phyloP scores from a whole-genome alignment of 2,797 vertebrate species.

The Psittacula derbiana region DNA sequence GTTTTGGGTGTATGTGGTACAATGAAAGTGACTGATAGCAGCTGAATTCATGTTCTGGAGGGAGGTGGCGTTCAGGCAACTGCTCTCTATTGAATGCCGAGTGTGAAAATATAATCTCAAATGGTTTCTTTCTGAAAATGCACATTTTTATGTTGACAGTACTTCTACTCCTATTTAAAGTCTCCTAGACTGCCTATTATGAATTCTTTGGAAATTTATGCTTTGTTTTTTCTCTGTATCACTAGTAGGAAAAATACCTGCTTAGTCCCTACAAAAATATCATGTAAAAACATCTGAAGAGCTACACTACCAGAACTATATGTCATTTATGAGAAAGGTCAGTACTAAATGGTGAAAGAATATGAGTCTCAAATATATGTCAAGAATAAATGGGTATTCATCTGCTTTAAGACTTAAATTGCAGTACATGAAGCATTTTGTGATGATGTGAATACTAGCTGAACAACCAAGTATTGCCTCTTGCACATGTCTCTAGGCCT shows the following conservation, averaged over 20 bases:
- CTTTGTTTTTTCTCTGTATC: neutral
- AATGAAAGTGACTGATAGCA: neutral
- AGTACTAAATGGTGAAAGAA: neutral
- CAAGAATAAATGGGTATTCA: neutral
- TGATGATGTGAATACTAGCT: neutral
- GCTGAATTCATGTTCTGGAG: neutral
- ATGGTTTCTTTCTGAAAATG: neutral
- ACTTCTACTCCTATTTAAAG: neutral
- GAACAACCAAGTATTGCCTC: neutral
- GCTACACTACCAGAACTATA: neutral
- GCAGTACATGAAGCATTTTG: neutral
- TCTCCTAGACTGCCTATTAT: neutral
- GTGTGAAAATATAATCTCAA: neutral
- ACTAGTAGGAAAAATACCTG: neutral
- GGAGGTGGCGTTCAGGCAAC: neutral
- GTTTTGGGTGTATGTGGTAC: neutral
- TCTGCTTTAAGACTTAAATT: neutral
- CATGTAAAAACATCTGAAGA: neutral
- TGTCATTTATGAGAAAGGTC: neutral
- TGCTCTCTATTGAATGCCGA: neutral
- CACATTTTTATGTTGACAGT: neutral
- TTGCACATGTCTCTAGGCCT: neutral
- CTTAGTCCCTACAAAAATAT: neutral
- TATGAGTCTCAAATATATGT: rapidly evolving
- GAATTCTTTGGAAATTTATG: neutral